These are phyloP conservation scores for Rattus rattus DNA, from an alignment of 2,113 vertebrate species.

Conservation along the genomic window DNA sequence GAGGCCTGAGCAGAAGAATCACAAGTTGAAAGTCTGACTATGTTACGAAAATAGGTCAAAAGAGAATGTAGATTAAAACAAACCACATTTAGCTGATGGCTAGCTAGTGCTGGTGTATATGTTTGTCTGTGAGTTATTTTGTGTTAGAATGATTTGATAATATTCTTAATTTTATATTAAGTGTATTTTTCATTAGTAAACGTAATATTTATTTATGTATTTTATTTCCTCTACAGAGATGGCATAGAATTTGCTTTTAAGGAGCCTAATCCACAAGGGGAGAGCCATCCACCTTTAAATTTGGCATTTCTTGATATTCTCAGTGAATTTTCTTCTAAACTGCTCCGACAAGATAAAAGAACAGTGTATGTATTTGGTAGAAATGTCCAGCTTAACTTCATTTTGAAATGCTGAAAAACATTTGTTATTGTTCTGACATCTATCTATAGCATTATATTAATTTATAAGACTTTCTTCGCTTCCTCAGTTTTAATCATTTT, in stretches of 20 bases:
- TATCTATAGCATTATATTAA: slow-evolving; percentile 47
- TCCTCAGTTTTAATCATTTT: slow-evolving; percentile 18
- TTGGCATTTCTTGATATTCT: slow-evolving; percentile 98
- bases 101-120: neutral
- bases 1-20: neutral
- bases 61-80: neutral
- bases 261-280: slow-evolving; percentile 98
- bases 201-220: slow-evolving; percentile 38
- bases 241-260: slow-evolving; percentile 99
- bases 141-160: neutral
- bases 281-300: slow-evolving; percentile 96
- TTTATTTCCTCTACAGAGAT: slow-evolving; percentile 88
- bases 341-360: slow-evolving; percentile 99
- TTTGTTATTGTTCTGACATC: neutral
- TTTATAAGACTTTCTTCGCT: neutral
- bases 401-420: slow-evolving; percentile 52
- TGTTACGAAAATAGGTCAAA: neutral
- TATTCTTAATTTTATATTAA: neutral
- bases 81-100: neutral
- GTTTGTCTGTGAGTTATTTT: neutral
- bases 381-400: slow-evolving; percentile 43
- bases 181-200: neutral
- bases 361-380: slow-evolving; percentile 95
- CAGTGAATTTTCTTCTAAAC: slow-evolving; percentile 99
- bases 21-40: neutral